Conservation (phyloP, 1,140 invertebrate genomes). For the Drosophila parvula region DNA sequence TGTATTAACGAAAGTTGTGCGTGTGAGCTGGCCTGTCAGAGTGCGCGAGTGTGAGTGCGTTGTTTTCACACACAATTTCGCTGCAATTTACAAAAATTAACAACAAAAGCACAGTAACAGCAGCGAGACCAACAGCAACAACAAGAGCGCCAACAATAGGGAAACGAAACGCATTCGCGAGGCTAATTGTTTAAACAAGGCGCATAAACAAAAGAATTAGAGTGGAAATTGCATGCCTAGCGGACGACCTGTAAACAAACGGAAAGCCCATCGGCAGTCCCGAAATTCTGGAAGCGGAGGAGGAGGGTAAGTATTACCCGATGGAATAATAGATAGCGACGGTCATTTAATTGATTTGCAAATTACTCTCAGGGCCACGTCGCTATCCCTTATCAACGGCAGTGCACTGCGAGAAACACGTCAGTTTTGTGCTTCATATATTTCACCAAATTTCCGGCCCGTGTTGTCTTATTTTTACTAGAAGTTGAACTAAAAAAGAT, state of each 20-base stretch:
- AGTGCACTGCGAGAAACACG: constrained; percentile 14
- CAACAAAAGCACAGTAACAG: constrained; percentile 44
- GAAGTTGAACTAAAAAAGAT: not conserved
- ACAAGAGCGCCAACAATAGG: constrained; percentile 1
- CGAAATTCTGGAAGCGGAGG: constrained; percentile 28
- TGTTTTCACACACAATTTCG: constrained; percentile 58
- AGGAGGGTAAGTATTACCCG: constrained; percentile 21
- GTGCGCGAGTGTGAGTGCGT: constrained; percentile 43
- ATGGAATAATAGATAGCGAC: constrained; percentile 20
- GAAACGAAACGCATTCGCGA: constrained; percentile 53
- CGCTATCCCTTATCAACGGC: constrained; percentile 39
- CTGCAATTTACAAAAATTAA: constrained; percentile 53
- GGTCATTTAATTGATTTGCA: constrained; percentile 38
- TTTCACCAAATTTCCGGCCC: constrained; percentile 9
- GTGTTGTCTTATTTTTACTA: constrained; percentile 30
- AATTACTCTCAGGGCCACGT: constrained; percentile 41
- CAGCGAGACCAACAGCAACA: constrained; percentile 25
- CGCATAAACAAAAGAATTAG: constrained; percentile 5
- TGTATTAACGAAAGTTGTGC: constrained; percentile 19
- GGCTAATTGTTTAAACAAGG: constrained; percentile 29
- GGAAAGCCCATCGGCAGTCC: not conserved
- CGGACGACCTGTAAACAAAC: constrained; percentile 19
- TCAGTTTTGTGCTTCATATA: not conserved
- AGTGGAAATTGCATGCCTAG: constrained; percentile 9
- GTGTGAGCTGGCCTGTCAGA: constrained; percentile 10